Percentiles rank a stretch among this genome's conserved stretches.
Conservation (phyloP, 2,888 invertebrate genomes). For the Malthinus flaveolus region DNA sequence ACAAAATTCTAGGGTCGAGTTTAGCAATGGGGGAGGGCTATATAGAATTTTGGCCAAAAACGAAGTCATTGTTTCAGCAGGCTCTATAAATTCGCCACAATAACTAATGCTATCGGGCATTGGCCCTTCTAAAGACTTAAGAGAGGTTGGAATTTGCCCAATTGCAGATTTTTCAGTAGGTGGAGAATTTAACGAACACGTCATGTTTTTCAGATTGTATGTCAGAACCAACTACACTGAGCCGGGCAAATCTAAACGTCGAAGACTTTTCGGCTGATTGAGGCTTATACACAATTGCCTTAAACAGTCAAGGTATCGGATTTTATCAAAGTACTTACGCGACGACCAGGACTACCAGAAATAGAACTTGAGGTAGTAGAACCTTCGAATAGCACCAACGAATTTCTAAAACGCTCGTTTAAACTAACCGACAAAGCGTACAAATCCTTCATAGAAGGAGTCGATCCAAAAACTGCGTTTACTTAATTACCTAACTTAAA, state of each 20-base stretch:
- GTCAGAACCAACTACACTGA: slow-evolving; percentile 62
- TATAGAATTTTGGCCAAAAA: slow-evolving; percentile 62
- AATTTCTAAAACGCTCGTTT: slow-evolving; percentile 26
- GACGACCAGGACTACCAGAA: slow-evolving; percentile 36
- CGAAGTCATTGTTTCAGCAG: slow-evolving; percentile 77
- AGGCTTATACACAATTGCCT: slow-evolving; percentile 36
- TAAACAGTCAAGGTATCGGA: slow-evolving; percentile 35
- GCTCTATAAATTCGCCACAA: slow-evolving; percentile 80
- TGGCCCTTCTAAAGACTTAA: slow-evolving; percentile 66
- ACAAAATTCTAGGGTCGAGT: slow-evolving; percentile 71
- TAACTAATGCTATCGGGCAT: slow-evolving; percentile 82
- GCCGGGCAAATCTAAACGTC: slow-evolving; percentile 18
- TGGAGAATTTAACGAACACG: slow-evolving; percentile 75
- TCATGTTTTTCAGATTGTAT: slow-evolving; percentile 69
- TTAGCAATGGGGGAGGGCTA: slow-evolving; percentile 61
- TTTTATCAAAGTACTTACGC: slow-evolving; percentile 31
- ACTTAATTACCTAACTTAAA: slow-evolving; percentile 34
- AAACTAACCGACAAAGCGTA: slow-evolving; percentile 32
- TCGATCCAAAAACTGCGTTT: slow-evolving; percentile 32
- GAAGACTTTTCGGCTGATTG: slow-evolving; percentile 30
- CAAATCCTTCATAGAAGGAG: slow-evolving; percentile 29
- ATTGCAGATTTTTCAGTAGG: slow-evolving; percentile 73
- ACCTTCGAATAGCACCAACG: slow-evolving; percentile 51
- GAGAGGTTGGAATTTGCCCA: slow-evolving; percentile 60
- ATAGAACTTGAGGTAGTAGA: slow-evolving; percentile 51